Conservation (phyloP, 2,797 vertebrate genomes). For the Microctenopoma steveboyesi region DNA sequence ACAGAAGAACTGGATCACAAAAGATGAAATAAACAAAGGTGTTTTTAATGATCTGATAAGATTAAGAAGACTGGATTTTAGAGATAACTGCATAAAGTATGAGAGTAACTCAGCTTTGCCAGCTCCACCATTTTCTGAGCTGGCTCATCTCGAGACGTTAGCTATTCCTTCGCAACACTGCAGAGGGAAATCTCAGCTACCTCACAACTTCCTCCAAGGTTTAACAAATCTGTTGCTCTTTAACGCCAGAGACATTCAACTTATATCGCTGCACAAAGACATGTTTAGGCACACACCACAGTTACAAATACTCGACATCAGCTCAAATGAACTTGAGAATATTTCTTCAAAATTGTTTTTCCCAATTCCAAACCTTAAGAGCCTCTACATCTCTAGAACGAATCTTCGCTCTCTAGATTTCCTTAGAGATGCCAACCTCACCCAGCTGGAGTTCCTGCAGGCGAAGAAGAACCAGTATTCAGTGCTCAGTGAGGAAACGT, state of each 20-base stretch:
- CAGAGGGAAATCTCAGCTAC: slow-evolving; percentile 49
- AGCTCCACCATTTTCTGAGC: slow-evolving; percentile 62
- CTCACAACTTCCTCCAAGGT: slow-evolving; percentile 76
- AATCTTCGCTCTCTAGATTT: slow-evolving; percentile 74
- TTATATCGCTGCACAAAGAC: slow-evolving; percentile 45
- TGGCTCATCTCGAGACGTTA: slow-evolving; percentile 64
- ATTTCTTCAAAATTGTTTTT: slow-evolving; percentile 60
- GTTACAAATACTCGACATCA: slow-evolving; percentile 67
- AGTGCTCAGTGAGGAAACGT: slow-evolving; percentile 35
- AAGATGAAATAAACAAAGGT: accelerated
- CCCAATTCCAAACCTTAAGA: slow-evolving; percentile 58
- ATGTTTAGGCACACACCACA: slow-evolving; percentile 68
- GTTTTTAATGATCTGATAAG: slow-evolving; percentile 61
- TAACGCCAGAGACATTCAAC: slow-evolving; percentile 46
- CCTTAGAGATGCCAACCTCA: slow-evolving; percentile 59
- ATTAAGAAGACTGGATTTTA: slow-evolving; percentile 68
- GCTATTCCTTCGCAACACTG: slow-evolving; percentile 56
- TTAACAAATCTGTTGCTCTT: slow-evolving; percentile 67
- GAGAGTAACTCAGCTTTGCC: accelerated
- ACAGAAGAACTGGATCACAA: slow-evolving; percentile 52
- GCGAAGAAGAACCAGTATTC: slow-evolving; percentile 62
- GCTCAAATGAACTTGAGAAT: slow-evolving; percentile 61
- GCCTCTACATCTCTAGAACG: slow-evolving; percentile 64
- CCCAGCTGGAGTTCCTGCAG: slow-evolving; percentile 70
- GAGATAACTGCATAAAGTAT: slow-evolving; percentile 69